Conservation (phyloP, 2,888 invertebrate genomes). For the Sisyra terminalis region DNA sequence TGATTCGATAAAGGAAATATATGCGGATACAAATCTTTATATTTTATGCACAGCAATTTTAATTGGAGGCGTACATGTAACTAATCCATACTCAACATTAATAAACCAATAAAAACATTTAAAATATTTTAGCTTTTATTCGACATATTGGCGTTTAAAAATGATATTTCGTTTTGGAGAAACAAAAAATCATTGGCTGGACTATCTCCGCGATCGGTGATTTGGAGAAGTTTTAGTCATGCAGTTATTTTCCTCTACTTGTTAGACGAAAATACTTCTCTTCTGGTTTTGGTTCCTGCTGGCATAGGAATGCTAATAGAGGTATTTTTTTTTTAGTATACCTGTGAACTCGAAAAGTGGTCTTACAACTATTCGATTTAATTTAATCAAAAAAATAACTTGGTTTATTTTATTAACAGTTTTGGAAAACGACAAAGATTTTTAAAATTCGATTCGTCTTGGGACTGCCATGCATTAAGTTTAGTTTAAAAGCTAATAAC, state of each 20-base stretch:
- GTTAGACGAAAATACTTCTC: constrained; percentile 79
- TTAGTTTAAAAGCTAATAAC: constrained; percentile 25
- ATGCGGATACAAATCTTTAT: constrained; percentile 89
- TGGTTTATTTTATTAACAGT: too few relatives aligned
- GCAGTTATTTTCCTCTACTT: constrained; percentile 82
- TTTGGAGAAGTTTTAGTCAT: constrained; percentile 92
- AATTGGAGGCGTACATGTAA: constrained; percentile 85
- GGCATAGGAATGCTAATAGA: constrained; percentile 81
- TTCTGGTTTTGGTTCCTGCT: constrained; percentile 74
- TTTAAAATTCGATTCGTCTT: constrained; percentile 40
- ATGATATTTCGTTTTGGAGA: constrained; percentile 92
- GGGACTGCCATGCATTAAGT: constrained; percentile 23
- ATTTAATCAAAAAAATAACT: too few relatives aligned
- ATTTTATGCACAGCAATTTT: constrained; percentile 77
- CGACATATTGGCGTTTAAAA: constrained; percentile 95
- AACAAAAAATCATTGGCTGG: constrained; percentile 73
- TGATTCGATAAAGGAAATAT: constrained; percentile 92
- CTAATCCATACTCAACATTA: constrained; percentile 21
- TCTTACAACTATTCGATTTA: too few relatives aligned
- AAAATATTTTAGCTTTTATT: constrained; percentile 62
- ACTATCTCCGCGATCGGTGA: constrained; percentile 70
- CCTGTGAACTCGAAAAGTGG: too few relatives aligned
- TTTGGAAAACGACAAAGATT: constrained; percentile 93
- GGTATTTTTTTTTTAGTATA: too few relatives aligned
- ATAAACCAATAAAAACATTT: neutral